A percentile compares a stretch with the other conserved stretches of the same genome.
Conservation (phyloP, 2,888 invertebrate species). For the Eledona agricola region DNA sequence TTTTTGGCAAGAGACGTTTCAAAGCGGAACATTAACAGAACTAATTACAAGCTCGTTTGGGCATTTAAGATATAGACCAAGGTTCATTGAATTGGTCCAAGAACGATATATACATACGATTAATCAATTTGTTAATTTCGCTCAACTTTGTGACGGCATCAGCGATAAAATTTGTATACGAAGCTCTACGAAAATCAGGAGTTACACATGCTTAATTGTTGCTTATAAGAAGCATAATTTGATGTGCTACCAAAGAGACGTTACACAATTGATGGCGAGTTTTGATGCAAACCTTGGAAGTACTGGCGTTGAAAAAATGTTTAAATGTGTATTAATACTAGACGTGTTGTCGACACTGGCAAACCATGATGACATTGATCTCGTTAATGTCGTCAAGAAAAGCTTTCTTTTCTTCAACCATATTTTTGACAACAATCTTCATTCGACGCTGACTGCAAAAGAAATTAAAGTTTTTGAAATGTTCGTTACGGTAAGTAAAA, state of each 20-base stretch:
- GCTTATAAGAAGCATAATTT: slow-evolving; percentile 2
- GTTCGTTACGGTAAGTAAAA: slow-evolving; percentile 47
- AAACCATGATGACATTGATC: slow-evolving; percentile 6
- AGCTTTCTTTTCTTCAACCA: slow-evolving; percentile 33
- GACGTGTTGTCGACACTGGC: slow-evolving; percentile 13
- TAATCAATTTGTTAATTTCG: background rate
- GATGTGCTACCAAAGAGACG: background rate
- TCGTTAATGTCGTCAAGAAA: slow-evolving; percentile 30
- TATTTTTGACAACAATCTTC: slow-evolving; percentile 33
- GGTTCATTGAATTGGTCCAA: background rate
- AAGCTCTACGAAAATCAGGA: slow-evolving; percentile 18
- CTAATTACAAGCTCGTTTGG: background rate
- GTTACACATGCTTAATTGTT: slow-evolving; percentile 6
- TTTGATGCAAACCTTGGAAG: slow-evolving; percentile 8
- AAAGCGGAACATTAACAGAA: background rate
- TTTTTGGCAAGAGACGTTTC: slow-evolving; percentile 33
- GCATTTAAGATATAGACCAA: slow-evolving; percentile 2
- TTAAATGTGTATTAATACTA: slow-evolving; percentile 21
- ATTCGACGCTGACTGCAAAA: slow-evolving; percentile 28
- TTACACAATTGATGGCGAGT: slow-evolving; percentile 4
- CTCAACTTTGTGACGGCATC: background rate
- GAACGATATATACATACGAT: slow-evolving; percentile 8
- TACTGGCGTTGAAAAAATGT: slow-evolving; percentile 7
- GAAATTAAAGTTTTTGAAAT: slow-evolving; percentile 46
- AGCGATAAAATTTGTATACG: slow-evolving; percentile 16